Conservation (phyloP, 2,113 vertebrate genomes). For the Accipiter virgatus region DNA sequence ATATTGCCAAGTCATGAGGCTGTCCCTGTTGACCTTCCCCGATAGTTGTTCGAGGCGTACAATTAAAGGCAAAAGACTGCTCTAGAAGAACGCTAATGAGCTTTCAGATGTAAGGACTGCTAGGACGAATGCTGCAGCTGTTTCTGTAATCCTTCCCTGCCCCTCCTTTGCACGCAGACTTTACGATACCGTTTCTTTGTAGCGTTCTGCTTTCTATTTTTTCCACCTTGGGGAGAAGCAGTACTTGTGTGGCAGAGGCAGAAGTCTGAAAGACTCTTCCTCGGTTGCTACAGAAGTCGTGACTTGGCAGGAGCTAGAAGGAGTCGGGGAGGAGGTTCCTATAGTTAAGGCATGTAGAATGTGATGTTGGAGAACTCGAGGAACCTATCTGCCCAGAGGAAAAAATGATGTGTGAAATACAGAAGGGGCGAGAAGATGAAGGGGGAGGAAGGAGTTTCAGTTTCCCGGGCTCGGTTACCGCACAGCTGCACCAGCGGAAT, state of each 20-base stretch:
- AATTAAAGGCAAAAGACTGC: not conserved
- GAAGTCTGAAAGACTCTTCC: not conserved
- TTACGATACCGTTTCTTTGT: not conserved
- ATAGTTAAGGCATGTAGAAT: too few relatives aligned
- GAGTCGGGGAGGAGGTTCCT: not conserved
- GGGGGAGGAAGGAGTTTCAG: not conserved
- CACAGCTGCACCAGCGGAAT: not conserved
- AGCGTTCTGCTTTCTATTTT: not conserved
- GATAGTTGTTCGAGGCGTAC: not conserved
- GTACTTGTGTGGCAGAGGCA: accelerated
- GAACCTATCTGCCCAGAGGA: not conserved
- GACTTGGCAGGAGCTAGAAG: not conserved
- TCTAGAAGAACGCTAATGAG: not conserved
- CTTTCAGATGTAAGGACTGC: not conserved
- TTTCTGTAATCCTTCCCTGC: not conserved
- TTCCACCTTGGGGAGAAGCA: not conserved
- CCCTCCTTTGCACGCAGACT: not conserved
- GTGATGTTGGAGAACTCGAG: not conserved
- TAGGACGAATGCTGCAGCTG: not conserved
- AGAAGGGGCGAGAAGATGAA: not conserved
- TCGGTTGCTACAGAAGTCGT: not conserved
- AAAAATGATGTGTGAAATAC: not conserved
- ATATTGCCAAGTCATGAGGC: not conserved
- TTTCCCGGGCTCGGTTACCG: not conserved
- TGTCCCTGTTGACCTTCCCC: not conserved